Conservation (phyloP, 23 tunicate genomes). For the Diplosoma virens region DNA sequence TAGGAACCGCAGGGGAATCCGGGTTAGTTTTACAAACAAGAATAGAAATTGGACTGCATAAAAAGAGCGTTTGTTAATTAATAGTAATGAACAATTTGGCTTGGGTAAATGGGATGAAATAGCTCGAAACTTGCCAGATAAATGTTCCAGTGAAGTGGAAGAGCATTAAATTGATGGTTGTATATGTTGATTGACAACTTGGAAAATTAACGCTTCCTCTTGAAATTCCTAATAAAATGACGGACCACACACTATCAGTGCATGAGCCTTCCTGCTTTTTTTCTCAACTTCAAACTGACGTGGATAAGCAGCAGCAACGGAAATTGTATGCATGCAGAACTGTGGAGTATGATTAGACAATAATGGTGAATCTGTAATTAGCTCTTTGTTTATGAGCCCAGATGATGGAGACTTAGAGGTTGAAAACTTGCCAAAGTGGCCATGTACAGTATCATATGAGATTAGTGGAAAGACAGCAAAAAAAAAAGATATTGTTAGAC, state of each 20-base stretch:
- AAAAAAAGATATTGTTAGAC: conserved; percentile 75
- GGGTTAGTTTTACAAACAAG: no score
- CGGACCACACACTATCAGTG: conserved; percentile 82
- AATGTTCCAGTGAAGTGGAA: conserved; percentile 71
- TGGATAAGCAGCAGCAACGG: conserved; percentile 58
- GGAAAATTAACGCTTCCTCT: conserved; percentile 63
- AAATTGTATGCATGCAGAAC: conserved; percentile 83
- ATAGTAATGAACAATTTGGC: conserved; percentile 86
- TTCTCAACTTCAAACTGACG: conserved; percentile 23
- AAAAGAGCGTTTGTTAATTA: conserved; percentile 65
- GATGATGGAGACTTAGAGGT: conserved; percentile 73
- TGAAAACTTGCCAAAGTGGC: conserved; percentile 68
- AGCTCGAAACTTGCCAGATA: conserved; percentile 44
- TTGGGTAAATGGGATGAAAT: conserved; percentile 91
- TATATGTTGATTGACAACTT: conserved; percentile 55
- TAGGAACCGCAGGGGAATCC: no score
- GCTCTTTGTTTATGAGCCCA: conserved; percentile 39
- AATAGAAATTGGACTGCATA: conserved; percentile 67
- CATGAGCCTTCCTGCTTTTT: conserved; percentile 40
- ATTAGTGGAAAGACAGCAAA: conserved; percentile 66
- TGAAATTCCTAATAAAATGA: conserved; percentile 79
- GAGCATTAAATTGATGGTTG: conserved; percentile 74
- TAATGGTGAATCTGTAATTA: conserved; percentile 70
- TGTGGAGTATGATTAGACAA: conserved; percentile 87
- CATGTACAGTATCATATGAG: conserved; percentile 53